Evolutionary conservation across 1,140 invertebrate genomes (phyloP).

Genomic region (Drosophila biarmipes): DNA sequence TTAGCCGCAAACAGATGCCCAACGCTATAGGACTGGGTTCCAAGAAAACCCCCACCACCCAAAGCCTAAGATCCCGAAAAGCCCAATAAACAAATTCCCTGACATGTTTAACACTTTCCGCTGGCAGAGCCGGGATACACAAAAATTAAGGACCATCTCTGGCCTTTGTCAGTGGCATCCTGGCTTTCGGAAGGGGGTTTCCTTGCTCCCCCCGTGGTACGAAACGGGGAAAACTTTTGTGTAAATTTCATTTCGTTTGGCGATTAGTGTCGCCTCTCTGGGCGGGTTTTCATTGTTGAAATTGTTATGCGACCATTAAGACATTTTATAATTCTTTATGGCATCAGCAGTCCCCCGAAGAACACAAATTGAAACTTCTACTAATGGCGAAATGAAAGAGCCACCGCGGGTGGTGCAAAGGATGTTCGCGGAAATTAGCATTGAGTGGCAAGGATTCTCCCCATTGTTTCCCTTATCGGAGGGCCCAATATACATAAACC

Average conservation of each 20-base stretch:
- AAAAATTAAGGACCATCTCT: conserved; percentile 55
- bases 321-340: conserved; percentile 84
- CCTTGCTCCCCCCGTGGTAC: not conserved
- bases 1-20: conserved; percentile 59
- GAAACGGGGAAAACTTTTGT: conserved; percentile 67
- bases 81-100: conserved; percentile 82
- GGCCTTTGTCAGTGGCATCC: conserved; percentile 61
- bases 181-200: not conserved
- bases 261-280: conserved; percentile 78
- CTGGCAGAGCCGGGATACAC: conserved; percentile 58
- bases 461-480: conserved; percentile 34
- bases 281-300: conserved; percentile 68
- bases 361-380: conserved; percentile 50
- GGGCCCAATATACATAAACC: conserved; percentile 57
- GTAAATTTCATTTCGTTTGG: conserved; percentile 83
- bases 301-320: conserved; percentile 82
- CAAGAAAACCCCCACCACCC: conserved; percentile 3
- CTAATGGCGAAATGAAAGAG: conserved; percentile 60
- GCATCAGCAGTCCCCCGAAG: conserved; percentile 3
- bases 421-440: conserved; percentile 59
- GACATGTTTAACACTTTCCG: conserved; percentile 83
- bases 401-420: conserved; percentile 43
- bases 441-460: conserved; percentile 12
- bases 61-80: conserved; percentile 47
- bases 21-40: not conserved